Conservation (phyloP, 2,888 invertebrate genomes). For the Agrilus biguttatus region DNA sequence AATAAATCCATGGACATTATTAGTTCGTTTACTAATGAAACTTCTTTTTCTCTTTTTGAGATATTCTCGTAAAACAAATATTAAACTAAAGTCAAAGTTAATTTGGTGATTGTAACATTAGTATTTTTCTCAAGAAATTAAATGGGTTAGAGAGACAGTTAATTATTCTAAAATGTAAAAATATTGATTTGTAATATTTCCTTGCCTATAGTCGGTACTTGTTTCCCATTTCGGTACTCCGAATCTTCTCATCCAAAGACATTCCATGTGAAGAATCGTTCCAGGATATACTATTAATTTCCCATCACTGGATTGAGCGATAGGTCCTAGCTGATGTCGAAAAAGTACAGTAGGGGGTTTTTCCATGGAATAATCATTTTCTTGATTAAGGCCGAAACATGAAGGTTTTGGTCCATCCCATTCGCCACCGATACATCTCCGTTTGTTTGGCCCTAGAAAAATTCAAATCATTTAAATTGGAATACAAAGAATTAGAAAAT, state of each 20-base stretch:
- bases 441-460: constrained; percentile 51
- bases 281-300: constrained; percentile 75
- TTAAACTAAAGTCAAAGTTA: too few species aligned
- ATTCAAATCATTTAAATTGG: constrained; percentile 18
- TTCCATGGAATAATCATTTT: constrained; percentile 78
- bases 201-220: constrained; percentile 46
- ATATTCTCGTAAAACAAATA: too few species aligned
- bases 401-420: constrained; percentile 70
- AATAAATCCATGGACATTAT: too few species aligned
- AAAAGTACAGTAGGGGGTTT: constrained; percentile 76
- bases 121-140: too few species aligned
- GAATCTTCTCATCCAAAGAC: constrained; percentile 73
- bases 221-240: constrained; percentile 77
- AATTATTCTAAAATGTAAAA: too few species aligned
- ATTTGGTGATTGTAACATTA: too few species aligned
- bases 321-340: constrained; percentile 67
- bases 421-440: constrained; percentile 61
- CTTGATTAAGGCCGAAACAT: constrained; percentile 71
- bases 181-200: neutral
- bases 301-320: constrained; percentile 76
- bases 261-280: constrained; percentile 75
- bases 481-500: too few species aligned
- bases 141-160: too few species aligned
- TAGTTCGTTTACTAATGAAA: too few species aligned
- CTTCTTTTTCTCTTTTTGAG: too few species aligned